Percentiles rank a stretch among this genome's conserved stretches.
Evolutionary conservation across 2,888 invertebrate species (phyloP).

Genomic region (Oegoconia quadripuncta): DNA sequence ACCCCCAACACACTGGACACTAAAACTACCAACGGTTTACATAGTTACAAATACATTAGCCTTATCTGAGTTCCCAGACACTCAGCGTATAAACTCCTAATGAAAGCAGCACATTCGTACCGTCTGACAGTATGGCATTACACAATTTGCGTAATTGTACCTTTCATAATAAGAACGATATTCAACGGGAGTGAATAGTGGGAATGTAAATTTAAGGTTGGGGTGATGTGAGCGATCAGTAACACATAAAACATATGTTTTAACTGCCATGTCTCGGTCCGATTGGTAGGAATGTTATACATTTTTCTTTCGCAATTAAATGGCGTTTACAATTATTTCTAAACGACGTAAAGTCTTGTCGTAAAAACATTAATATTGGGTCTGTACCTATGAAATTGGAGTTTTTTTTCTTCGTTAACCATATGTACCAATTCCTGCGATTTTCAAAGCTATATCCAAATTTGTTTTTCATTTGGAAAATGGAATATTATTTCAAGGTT

Average conservation of each 20-base stretch:
- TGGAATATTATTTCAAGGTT: too few species aligned
- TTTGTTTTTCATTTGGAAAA: too few species aligned
- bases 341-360: too few species aligned
- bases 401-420: too few species aligned
- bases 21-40: too few species aligned
- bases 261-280: slow-evolving; percentile 24
- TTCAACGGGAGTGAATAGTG: slow-evolving; percentile 37
- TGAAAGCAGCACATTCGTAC: slow-evolving; percentile 28
- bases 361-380: too few species aligned
- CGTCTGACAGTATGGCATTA: slow-evolving; percentile 48
- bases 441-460: too few species aligned
- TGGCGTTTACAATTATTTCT: too few species aligned
- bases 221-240: slow-evolving; percentile 32
- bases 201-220: slow-evolving; percentile 52
- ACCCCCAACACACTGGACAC: too few species aligned
- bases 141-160: slow-evolving; percentile 59
- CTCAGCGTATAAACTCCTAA: slow-evolving; percentile 20
- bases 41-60: background rate
- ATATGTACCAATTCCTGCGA: too few species aligned
- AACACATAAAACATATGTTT: slow-evolving; percentile 22
- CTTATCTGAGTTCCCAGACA: slow-evolving; percentile 10
- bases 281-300: slow-evolving; percentile 2
- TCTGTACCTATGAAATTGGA: too few species aligned
- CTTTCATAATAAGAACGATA: slow-evolving; percentile 43
- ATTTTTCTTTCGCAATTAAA: too few species aligned